Evolutionary conservation across 2,888 invertebrate species (phyloP), one percentile per base, ranked within the genome.

Genomic region (Lottia scabra): DNA sequence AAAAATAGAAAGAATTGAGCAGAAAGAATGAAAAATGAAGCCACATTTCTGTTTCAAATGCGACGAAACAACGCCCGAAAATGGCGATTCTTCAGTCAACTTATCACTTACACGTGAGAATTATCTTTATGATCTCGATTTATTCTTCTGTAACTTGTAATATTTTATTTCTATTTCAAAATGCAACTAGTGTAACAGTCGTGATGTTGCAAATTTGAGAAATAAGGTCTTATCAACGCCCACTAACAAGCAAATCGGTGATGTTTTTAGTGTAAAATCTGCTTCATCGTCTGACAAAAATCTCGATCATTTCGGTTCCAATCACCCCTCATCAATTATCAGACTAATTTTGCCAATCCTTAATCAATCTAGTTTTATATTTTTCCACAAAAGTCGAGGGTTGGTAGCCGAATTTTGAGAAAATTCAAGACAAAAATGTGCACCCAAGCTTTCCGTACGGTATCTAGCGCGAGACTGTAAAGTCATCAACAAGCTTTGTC

Each of bases 381-480:
- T 23, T 56, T 56, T 56, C 23, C 56, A 56, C 56, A 56, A 56
- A 19, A 56, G 56, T 23, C 23, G 38, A 56, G 23, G 56, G 56
- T 56, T 8, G 12, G 19, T 56, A 8, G 19, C 23, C 8, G 19
- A 56, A 56, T 56, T 56, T 56, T 19, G 8, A 23, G 56, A 23
- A 56, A 56, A 56, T 56, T 56, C 56, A 56, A 56, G 56, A 23
- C 56, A 13, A 56, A n/a, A 56, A 56, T 23, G 23, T 56, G 23
- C 56, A 56, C 56, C 56, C 38, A 23, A 23, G 56, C 56, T 23
- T 19, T 56, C 56, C 56, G 56, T 23, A 23, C 56, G 56, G 56
- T 56, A 56, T 56, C 56, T 56, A 56, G 56, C 56, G 56, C 56
- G 56, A 56, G 56, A 56, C 56, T 56, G 56, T 56, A 56, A 23